Conservation (phyloP, 2,888 invertebrate species). For the Zonitis immaculata region DNA sequence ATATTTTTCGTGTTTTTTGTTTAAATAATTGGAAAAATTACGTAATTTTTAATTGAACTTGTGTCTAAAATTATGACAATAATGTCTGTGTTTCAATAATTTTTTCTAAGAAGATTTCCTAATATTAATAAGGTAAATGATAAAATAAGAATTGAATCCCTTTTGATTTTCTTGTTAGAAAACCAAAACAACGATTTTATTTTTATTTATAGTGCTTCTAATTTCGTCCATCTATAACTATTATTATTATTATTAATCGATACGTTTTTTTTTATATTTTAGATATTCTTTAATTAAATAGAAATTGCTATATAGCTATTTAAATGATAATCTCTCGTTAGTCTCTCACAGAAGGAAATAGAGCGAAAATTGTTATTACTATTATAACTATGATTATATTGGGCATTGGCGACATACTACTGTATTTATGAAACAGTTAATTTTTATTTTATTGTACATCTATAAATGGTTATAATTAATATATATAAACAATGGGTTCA, state of each 20-base stretch:
- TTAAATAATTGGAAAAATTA: constrained; percentile 35
- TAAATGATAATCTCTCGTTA: too few species aligned
- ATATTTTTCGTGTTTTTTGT: constrained; percentile 29
- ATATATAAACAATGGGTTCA: constrained; percentile 9
- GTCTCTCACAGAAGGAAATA: not conserved
- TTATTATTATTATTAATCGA: too few species aligned
- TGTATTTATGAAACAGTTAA: not conserved
- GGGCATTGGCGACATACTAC: not conserved
- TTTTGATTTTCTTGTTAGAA: not conserved
- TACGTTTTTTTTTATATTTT: too few species aligned
- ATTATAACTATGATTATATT: not conserved
- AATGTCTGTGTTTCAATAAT: constrained; percentile 42
- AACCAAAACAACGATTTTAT: constrained; percentile 16
- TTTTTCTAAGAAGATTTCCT: constrained; percentile 39
- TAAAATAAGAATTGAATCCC: not conserved
- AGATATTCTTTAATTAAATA: too few species aligned
- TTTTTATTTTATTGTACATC: too few species aligned
- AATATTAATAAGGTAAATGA: constrained; percentile 28
- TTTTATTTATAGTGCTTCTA: too few species aligned
- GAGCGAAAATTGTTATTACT: not conserved
- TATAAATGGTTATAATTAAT: too few species aligned
- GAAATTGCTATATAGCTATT: too few species aligned
- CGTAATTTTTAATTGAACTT: constrained; percentile 44
- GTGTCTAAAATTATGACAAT: constrained; percentile 50
- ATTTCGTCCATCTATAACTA: too few species aligned